A percentile compares a stretch with the other conserved stretches of the same genome.
Evolutionary conservation across 2,888 invertebrate genomes (phyloP).

Genomic region (Corbicula japonica): DNA sequence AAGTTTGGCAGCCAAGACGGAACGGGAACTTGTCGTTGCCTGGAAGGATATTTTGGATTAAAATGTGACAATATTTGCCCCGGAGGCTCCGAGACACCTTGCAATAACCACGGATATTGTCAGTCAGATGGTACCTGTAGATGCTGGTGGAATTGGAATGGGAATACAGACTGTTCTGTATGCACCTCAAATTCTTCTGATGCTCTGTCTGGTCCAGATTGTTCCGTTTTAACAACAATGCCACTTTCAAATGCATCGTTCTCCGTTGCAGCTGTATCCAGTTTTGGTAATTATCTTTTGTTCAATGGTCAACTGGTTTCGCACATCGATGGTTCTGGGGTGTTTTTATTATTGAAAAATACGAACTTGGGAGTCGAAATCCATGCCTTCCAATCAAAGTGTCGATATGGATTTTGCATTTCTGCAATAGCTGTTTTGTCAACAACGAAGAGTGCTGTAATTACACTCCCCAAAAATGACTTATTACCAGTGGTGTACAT

Average conservation of each 20-base stretch:
- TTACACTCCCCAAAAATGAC: slow-evolving; percentile 64
- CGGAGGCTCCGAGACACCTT: slow-evolving; percentile 72
- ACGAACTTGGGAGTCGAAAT: slow-evolving; percentile 56
- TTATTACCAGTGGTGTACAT: slow-evolving; percentile 58
- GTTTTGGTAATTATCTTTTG: slow-evolving; percentile 69
- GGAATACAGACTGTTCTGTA: slow-evolving; percentile 58
- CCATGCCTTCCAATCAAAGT: slow-evolving; percentile 70
- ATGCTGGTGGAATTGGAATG: slow-evolving; percentile 76
- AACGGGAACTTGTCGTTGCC: slow-evolving; percentile 67
- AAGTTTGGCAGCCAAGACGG: slow-evolving; percentile 59
- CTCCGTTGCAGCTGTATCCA: slow-evolving; percentile 67
- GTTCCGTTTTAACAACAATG: slow-evolving; percentile 59
- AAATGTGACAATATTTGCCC: slow-evolving; percentile 69
- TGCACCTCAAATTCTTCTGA: slow-evolving; percentile 62
- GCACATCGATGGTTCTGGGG: slow-evolving; percentile 61
- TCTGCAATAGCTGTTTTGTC: slow-evolving; percentile 67
- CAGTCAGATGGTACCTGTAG: slow-evolving; percentile 64
- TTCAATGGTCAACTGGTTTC: slow-evolving; percentile 71
- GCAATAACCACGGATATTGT: slow-evolving; percentile 73
- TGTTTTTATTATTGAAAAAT: slow-evolving; percentile 61
- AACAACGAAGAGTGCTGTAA: slow-evolving; percentile 54
- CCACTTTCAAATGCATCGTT: slow-evolving; percentile 38
- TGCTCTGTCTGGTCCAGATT: slow-evolving; percentile 68
- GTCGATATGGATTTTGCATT: slow-evolving; percentile 72
- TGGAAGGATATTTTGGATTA: slow-evolving; percentile 69